Conservation (phyloP, 2,113 vertebrate species). For the Casuarius casuarius region DNA sequence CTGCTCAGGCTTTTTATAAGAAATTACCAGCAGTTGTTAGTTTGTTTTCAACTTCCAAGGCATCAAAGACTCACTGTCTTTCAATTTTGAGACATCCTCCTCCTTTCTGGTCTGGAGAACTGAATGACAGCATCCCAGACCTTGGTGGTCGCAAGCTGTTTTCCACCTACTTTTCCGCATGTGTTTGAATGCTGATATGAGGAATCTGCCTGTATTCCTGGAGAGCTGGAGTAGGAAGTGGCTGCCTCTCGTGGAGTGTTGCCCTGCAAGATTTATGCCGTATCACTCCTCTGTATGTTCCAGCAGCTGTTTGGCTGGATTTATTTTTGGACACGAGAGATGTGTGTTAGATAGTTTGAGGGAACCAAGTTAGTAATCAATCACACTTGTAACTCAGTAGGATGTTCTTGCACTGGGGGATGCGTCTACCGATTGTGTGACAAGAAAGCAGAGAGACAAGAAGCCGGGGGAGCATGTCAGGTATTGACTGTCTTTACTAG, state of each 20-base stretch:
- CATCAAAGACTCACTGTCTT: not conserved
- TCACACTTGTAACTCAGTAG: constrained; percentile 31
- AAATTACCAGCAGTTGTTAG: not conserved
- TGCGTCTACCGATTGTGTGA: constrained; percentile 2
- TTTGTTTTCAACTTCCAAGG: not conserved
- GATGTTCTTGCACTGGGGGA: not conserved
- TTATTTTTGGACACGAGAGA: constrained; percentile 24
- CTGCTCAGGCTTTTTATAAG: not conserved
- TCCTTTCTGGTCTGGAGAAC: not conserved
- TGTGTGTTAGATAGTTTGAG: not conserved
- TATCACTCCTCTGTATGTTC: constrained; percentile 33
- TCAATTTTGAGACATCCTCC: not conserved
- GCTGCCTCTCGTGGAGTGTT: not conserved
- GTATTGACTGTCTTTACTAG: not conserved
- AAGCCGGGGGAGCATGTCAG: not conserved
- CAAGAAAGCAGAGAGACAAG: constrained; percentile 37
- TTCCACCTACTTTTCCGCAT: not conserved
- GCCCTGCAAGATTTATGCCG: not conserved
- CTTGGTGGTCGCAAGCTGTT: not conserved
- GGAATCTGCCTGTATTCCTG: not conserved
- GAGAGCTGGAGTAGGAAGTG: not conserved
- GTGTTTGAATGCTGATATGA: not conserved
- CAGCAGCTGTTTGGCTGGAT: constrained; percentile 35
- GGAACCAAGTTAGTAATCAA: constrained; percentile 19
- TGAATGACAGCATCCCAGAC: not conserved